These are phyloP conservation scores for Tenualosa ilisha DNA, from an alignment of 2,797 vertebrate genomes.

Conservation along the genomic window DNA sequence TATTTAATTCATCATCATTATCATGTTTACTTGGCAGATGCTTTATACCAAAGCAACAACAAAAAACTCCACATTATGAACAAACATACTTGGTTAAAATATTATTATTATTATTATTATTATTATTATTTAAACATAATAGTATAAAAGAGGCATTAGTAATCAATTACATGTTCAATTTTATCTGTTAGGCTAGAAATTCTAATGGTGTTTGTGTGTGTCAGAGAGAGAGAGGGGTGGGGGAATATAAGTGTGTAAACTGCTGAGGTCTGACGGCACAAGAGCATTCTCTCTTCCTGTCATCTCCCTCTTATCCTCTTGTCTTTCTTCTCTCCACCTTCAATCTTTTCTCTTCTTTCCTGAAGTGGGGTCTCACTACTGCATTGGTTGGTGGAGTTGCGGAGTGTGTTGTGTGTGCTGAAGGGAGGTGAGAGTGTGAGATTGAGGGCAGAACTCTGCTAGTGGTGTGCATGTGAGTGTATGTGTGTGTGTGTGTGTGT, in stretches of 20 bases:
- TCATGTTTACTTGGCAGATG: too few species aligned
- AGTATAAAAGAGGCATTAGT: too few species aligned
- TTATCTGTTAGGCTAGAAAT: not conserved
- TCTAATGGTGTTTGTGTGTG: not conserved
- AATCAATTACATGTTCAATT: too few species aligned
- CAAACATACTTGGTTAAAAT: too few species aligned
- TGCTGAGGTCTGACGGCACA: not conserved
- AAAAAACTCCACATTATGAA: too few species aligned
- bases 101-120: too few species aligned
- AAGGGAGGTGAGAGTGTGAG: slow-evolving; percentile 75
- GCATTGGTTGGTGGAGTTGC: not conserved
- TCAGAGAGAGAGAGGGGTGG: not conserved
- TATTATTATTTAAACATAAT: too few species aligned
- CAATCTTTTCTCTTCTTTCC: slow-evolving; percentile 29
- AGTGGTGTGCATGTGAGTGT: not conserved
- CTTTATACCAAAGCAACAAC: too few species aligned
- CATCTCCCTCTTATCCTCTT: slow-evolving; percentile 17
- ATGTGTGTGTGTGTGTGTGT: slow-evolving; percentile 4
- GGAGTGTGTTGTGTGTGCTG: slow-evolving; percentile 57
- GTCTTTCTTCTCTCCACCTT: slow-evolving; percentile 7
- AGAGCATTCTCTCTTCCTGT: slow-evolving; percentile 15
- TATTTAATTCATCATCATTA: too few species aligned
- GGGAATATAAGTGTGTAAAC: not conserved
- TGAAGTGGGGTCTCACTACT: not conserved
- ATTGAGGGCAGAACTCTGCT: slow-evolving; percentile 76